These are phyloP conservation scores for Synergus itoensis DNA, from an alignment of 2,888 invertebrate genomes.

Conservation along the genomic window DNA sequence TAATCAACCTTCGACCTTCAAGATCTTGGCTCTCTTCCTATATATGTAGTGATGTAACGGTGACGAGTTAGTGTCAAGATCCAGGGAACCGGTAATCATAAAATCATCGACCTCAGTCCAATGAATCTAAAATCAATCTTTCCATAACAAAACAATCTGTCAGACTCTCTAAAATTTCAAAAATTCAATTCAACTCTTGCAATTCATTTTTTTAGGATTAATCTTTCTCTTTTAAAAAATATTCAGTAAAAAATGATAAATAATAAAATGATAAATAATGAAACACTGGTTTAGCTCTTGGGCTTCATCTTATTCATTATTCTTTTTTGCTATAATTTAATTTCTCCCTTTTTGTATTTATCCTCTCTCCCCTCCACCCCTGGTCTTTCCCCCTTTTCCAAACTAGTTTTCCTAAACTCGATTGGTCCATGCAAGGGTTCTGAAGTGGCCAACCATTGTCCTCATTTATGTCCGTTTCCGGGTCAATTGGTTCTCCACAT, in stretches of 20 bases:
- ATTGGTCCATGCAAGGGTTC: conserved; percentile 21
- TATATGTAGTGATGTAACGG: conserved; percentile 48
- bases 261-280: not conserved
- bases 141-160: conserved; percentile 37
- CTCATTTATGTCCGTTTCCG: conserved; percentile 64
- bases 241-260: no score
- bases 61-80: conserved; percentile 50
- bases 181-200: not conserved
- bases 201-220: not conserved
- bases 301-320: not conserved
- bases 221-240: not conserved
- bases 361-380: conserved; percentile 6
- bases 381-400: not conserved
- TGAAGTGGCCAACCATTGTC: conserved; percentile 32
- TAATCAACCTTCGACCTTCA: conserved; percentile 57
- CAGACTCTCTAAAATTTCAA: conserved; percentile 39
- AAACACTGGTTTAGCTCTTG: not conserved
- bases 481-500: conserved; percentile 65
- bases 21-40: conserved; percentile 36
- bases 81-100: conserved; percentile 62
- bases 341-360: not conserved
- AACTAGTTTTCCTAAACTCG: not conserved
- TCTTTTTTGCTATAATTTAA: not conserved
- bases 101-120: conserved; percentile 50
- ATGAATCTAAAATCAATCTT: conserved; percentile 44